phyloP scores from a whole-genome alignment of 2,888 invertebrate genomes.

The Tetranychus truncatus region DNA sequence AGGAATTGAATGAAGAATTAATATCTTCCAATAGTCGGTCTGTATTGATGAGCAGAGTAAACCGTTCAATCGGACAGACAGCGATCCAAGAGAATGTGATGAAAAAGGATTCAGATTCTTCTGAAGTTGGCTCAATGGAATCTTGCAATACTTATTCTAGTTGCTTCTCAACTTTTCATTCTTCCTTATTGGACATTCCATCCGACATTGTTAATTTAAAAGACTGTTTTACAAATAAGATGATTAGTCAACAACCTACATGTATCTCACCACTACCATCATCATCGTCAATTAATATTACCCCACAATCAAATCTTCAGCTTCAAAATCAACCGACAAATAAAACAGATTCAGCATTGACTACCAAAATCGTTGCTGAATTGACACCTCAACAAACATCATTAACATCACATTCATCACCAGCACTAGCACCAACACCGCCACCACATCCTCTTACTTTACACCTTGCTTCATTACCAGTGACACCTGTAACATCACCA shows the following conservation, averaged over 20 bases:
- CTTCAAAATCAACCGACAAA: background rate
- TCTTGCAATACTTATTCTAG: constrained; percentile 7
- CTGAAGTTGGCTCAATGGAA: background rate
- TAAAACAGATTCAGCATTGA: background rate
- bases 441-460: no score
- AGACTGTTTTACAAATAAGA: constrained; percentile 70
- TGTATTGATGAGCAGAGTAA: background rate
- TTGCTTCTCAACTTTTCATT: constrained; percentile 8
- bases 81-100: background rate
- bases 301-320: constrained; percentile 27
- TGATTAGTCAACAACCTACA: constrained; percentile 54
- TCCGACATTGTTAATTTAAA: background rate
- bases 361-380: background rate
- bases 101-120: background rate
- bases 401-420: constrained; percentile 3
- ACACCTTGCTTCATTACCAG: no score
- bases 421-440: constrained; percentile 5
- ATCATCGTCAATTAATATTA: constrained; percentile 57
- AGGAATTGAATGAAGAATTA: background rate
- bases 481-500: background rate
- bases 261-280: constrained; percentile 49
- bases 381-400: background rate
- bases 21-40: background rate
- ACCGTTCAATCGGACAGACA: background rate
- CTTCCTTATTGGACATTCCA: constrained; percentile 10